phyloP scores from a whole-genome alignment of 2,797 vertebrate genomes.

The Pitangus sulphuratus region DNA sequence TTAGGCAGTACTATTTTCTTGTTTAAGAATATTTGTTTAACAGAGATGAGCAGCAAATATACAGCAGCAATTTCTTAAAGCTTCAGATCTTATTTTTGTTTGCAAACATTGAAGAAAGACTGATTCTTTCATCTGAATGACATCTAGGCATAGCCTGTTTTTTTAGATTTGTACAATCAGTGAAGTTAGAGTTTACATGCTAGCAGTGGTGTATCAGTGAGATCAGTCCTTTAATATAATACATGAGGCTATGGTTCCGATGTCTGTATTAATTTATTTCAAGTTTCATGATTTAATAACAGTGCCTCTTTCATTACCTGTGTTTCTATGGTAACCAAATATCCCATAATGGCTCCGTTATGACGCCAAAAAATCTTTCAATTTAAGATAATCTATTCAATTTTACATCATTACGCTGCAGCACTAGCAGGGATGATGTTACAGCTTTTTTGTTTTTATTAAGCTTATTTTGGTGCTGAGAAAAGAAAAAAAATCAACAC shows the following conservation, averaged over 20 bases:
- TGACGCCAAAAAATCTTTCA: slow-evolving; percentile 39
- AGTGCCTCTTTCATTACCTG: background rate
- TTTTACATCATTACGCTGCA: slow-evolving; percentile 17
- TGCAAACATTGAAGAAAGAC: background rate
- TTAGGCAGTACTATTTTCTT: background rate
- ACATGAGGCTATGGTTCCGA: background rate
- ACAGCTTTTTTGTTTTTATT: background rate
- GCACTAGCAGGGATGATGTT: background rate
- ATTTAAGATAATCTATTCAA: slow-evolving; percentile 40
- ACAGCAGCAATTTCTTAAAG: background rate
- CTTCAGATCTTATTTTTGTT: background rate
- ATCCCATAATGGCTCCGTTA: slow-evolving; percentile 38
- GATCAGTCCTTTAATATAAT: background rate
- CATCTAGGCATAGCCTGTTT: background rate
- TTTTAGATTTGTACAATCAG: background rate
- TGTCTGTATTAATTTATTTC: slow-evolving; percentile 11
- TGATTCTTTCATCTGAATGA: background rate
- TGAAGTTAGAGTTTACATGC: background rate
- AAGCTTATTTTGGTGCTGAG: background rate
- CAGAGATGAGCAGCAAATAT: background rate
- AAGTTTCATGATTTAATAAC: slow-evolving; percentile 31
- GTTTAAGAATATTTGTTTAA: background rate
- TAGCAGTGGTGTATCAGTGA: background rate
- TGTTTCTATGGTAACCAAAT: slow-evolving; percentile 44
- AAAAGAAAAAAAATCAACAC: background rate